A percentile compares a stretch with the other conserved stretches of the same genome.
These are phyloP conservation scores for Pyrgilauda ruficollis DNA, from an alignment of 2,113 vertebrate genomes.

Conservation along the genomic window DNA sequence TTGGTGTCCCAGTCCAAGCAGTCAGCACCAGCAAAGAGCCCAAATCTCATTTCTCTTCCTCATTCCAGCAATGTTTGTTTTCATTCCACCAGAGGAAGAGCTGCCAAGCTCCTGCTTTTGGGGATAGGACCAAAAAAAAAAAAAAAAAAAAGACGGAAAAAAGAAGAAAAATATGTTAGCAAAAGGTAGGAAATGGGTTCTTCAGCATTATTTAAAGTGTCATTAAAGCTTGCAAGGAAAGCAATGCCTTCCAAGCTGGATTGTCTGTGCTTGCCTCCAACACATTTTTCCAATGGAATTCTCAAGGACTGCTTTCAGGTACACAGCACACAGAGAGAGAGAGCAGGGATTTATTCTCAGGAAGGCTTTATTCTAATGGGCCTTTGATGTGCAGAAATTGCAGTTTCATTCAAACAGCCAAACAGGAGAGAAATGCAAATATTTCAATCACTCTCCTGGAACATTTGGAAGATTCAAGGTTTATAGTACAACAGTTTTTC, in stretches of 20 bases:
- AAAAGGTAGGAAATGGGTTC: not conserved
- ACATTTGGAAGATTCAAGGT: not conserved
- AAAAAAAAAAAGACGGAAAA: not conserved
- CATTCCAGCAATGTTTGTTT: not conserved
- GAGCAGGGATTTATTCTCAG: not conserved
- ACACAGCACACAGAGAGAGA: not conserved
- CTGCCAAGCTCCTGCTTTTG: not conserved
- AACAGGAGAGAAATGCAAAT: not conserved
- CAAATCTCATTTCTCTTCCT: not conserved
- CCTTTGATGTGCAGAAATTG: not conserved
- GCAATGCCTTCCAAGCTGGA: not conserved
- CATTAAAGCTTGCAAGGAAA: not conserved
- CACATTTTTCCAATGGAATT: not conserved
- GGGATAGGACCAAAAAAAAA: not conserved
- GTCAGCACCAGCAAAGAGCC: not conserved
- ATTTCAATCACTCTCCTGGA: not conserved
- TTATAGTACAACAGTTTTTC: not conserved
- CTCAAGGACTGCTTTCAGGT: constrained; percentile 2
- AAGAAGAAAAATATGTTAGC: not conserved
- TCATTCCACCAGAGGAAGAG: not conserved
- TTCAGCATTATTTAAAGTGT: not conserved
- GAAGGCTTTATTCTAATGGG: not conserved
- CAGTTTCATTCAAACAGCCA: not conserved
- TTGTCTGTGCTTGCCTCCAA: not conserved
- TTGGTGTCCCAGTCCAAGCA: not conserved